Evolutionary conservation across 1,140 invertebrate genomes (phyloP).

Genomic region (Lysiphlebus fabarum): DNA sequence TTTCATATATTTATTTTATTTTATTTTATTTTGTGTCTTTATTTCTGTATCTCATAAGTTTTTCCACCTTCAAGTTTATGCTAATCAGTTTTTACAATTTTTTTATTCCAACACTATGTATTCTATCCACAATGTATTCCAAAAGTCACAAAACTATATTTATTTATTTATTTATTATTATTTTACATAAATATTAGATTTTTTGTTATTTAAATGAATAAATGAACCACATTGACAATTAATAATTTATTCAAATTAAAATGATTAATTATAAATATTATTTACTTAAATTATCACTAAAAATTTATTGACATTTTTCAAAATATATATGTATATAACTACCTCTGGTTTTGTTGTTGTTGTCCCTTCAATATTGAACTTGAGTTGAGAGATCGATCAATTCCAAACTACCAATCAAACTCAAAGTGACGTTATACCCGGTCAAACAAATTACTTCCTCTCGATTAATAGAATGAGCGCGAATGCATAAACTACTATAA

Average conservation of each 20-base stretch:
- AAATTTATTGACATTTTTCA: no score
- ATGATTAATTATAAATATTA: no score
- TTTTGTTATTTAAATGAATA: neutral
- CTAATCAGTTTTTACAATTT: neutral
- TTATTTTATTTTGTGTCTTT: neutral
- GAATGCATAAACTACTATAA: constrained; percentile 17
- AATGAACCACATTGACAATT: no score
- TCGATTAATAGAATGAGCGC: constrained; percentile 34
- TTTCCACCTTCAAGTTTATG: no score
- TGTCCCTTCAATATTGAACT: neutral
- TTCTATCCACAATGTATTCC: neutral
- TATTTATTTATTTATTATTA: neutral
- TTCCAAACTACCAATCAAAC: constrained; percentile 33
- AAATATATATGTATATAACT: no score
- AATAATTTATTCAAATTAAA: no score
- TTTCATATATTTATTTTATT: neutral
- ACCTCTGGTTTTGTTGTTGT: no score
- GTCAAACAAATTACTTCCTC: constrained; percentile 47
- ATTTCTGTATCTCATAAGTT: no score
- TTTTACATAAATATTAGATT: neutral
- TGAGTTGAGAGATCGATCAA: constrained; percentile 35
- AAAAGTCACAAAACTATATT: no score
- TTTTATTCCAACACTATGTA: neutral
- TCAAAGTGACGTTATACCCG: constrained; percentile 25
- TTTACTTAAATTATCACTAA: no score